These are phyloP conservation scores for Acleris cristana DNA, from an alignment of 2,888 invertebrate species.

Conservation along the genomic window DNA sequence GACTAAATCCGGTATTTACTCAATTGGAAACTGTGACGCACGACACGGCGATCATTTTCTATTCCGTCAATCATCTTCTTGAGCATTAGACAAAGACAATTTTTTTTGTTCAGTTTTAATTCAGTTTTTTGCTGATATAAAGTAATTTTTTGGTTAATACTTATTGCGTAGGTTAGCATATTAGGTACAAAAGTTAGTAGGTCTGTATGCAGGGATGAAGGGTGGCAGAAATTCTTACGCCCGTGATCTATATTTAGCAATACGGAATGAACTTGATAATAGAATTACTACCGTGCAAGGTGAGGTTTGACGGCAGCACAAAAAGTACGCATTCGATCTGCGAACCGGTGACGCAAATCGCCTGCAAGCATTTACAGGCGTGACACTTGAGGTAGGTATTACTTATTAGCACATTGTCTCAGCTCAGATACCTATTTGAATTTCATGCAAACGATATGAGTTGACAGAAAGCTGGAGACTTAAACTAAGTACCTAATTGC, in stretches of 20 bases:
- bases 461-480: neutral
- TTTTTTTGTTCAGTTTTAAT: no score
- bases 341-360: constrained; percentile 33
- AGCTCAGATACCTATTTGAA: constrained; percentile 9
- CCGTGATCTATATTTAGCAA: constrained; percentile 27
- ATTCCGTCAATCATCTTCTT: constrained; percentile 25
- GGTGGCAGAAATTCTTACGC: neutral
- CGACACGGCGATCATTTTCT: constrained; percentile 18
- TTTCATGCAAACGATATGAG: neutral
- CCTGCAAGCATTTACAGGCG: constrained; percentile 24
- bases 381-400: constrained; percentile 25
- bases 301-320: constrained; percentile 38
- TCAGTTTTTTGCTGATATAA: no score
- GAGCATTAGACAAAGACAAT: constrained; percentile 4
- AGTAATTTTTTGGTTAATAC: no score
- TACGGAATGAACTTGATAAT: constrained; percentile 34
- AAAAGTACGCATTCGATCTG: constrained; percentile 34
- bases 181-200: no score
- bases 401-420: constrained; percentile 30
- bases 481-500: constrained; percentile 1
- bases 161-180: no score
- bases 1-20: constrained; percentile 30
- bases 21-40: constrained; percentile 30
- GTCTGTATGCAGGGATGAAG: constrained; percentile 1
- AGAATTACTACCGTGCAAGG: constrained; percentile 36